Base-by-base conservation (phyloP, 2,113 vertebrate species). In the Petaurus breviceps region DNA sequence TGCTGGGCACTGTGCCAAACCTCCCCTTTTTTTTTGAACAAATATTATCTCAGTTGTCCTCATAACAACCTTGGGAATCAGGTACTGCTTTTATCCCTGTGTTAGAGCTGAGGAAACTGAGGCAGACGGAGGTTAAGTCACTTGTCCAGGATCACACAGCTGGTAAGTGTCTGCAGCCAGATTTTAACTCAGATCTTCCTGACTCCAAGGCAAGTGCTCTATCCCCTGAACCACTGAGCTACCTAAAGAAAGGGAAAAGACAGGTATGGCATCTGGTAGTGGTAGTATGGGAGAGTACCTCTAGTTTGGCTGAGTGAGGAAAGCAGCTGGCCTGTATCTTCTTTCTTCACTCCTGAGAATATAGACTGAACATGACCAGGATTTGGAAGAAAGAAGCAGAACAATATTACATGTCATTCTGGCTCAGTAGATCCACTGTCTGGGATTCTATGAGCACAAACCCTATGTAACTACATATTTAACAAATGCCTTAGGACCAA, bases 351-450 rank as follows among this genome's bases (percentile, higher is more conserved):
- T 53, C 90, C 54, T 46, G 90, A 49, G 53, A 90, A n/a, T 24
- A n/a, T 31, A 28, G 94, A 92, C 95, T 54, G 28, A 93, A 77
- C 94, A 68, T 50, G 8, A 95, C 89, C 11, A 50, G n/a, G 46
- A 52, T 16, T 91, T 61, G 9, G 24, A 96, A n/a, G 92, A 94
- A 54, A 93, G 3, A 49, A 10, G 23, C 37, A 91, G 91, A 95
- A 91, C 25, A 91, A 10, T 14, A 11, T n/a, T 50, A 1, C 16
- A 46, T 31, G 3, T 50, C 96, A 50, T 54, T 94, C 28, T 93
- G 57, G 52, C 49, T 95, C 25, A 0, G 7, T 7, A 12, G 19
- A 46, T 53, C 22, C 51, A 68, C 51, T 16, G 22, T 49, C 28
- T 1, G 53, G 51, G 23, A 61, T 8, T 49, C 51, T 37, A 68